Evolutionary conservation across 1,140 invertebrate species (phyloP).

Genomic region (Neodiprion fabricii): DNA sequence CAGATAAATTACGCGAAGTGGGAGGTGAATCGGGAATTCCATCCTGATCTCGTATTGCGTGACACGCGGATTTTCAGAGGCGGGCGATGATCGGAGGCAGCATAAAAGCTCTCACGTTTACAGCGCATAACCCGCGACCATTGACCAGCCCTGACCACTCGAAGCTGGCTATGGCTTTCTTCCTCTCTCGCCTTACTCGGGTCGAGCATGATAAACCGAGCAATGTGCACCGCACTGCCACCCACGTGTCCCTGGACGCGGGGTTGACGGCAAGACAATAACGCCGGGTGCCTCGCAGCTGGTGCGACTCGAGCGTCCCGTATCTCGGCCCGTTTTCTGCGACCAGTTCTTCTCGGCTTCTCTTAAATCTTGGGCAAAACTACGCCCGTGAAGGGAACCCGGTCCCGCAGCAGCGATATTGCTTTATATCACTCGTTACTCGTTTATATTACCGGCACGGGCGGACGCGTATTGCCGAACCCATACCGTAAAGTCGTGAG

Average conservation of each 20-base stretch:
- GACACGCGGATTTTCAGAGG: too few species aligned
- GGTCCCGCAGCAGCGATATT: not conserved
- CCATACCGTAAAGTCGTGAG: too few species aligned
- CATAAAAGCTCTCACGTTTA: too few species aligned
- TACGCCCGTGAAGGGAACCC: not conserved
- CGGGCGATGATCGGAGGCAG: too few species aligned
- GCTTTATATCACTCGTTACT: not conserved
- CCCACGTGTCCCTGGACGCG: not conserved
- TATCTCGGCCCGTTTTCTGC: conserved; percentile 4
- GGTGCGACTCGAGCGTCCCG: not conserved
- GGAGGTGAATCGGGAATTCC: too few species aligned
- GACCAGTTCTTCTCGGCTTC: not conserved
- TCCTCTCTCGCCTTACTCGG: too few species aligned
- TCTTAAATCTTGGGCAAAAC: not conserved
- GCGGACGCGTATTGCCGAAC: too few species aligned
- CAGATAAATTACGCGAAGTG: too few species aligned
- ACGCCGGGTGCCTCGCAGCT: not conserved
- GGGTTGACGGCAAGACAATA: conserved; percentile 2
- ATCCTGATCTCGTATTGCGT: too few species aligned
- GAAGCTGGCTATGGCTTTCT: too few species aligned
- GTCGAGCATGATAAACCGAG: not conserved
- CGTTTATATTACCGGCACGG: not conserved
- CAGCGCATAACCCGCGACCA: too few species aligned
- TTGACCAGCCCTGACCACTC: too few species aligned
- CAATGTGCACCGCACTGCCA: not conserved